phyloP scores from a whole-genome alignment of 2,113 vertebrate genomes.

The Passer domesticus region DNA sequence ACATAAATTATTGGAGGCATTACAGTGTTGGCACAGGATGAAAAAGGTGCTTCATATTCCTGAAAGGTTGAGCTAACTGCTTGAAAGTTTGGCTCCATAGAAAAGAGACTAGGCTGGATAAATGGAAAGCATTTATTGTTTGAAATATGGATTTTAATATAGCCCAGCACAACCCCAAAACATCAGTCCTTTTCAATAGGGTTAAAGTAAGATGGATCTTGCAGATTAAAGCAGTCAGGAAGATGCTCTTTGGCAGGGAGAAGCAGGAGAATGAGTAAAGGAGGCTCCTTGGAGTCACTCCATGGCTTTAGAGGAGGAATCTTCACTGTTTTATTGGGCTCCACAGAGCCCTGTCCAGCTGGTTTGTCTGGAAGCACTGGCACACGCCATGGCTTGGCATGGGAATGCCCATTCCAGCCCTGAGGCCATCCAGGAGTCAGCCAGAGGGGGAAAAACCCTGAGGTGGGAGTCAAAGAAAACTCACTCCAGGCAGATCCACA shows the following conservation, averaged over 20 bases:
- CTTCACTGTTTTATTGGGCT: background rate
- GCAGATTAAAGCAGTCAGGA: constrained; percentile 38
- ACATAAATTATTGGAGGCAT: constrained; percentile 79
- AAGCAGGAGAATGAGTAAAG: background rate
- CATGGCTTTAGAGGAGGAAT: background rate
- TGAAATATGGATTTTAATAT: constrained; percentile 73
- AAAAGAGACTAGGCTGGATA: constrained; percentile 62
- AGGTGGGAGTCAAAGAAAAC: background rate
- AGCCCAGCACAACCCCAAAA: constrained; percentile 53
- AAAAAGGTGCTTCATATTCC: constrained; percentile 74
- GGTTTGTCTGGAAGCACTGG: background rate
- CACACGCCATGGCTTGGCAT: background rate
- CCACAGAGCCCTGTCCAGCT: background rate
- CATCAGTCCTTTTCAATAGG: constrained; percentile 53
- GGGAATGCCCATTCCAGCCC: background rate
- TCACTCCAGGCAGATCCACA: background rate
- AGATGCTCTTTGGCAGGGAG: constrained; percentile 45
- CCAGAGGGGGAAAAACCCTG: background rate
- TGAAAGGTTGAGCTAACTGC: constrained; percentile 73
- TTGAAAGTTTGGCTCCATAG: constrained; percentile 65
- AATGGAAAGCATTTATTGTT: constrained; percentile 71
- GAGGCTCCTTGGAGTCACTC: constrained; percentile 23
- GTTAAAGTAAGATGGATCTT: constrained; percentile 54
- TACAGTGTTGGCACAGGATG: constrained; percentile 75
- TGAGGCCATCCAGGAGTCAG: background rate